These are phyloP conservation scores for Dromaius novaehollandiae DNA, from an alignment of 2,113 vertebrate genomes.

Conservation along the genomic window DNA sequence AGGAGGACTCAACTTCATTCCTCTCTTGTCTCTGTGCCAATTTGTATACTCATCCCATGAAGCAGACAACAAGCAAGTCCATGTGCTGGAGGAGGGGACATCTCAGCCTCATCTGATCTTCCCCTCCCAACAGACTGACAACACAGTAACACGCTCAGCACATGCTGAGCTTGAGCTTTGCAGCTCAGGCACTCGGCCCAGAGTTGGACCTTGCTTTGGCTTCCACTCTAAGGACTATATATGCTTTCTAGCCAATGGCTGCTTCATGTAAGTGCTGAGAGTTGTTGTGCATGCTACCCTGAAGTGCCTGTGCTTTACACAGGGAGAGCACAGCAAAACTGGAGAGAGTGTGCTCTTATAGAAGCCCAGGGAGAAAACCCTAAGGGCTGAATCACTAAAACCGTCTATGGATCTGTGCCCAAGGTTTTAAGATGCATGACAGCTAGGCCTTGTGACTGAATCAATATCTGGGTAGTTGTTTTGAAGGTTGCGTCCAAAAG, in stretches of 20 bases:
- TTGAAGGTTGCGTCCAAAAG: not conserved
- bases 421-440: not conserved
- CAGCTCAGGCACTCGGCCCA: not conserved
- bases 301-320: not conserved
- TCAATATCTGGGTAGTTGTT: not conserved
- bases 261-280: not conserved
- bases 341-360: not conserved
- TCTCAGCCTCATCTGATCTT: not conserved
- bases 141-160: not conserved
- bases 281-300: not conserved
- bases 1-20: not conserved
- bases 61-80: accelerated
- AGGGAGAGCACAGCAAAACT: accelerated
- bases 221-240: not conserved
- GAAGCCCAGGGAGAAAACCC: accelerated
- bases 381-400: not conserved
- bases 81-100: no score
- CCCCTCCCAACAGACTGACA: not conserved
- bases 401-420: not conserved
- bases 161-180: not conserved
- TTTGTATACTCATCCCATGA: accelerated
- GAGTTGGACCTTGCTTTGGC: not conserved
- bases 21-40: not conserved
- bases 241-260: not conserved
- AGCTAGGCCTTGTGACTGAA: not conserved